phyloP scores from a whole-genome alignment of 2,888 invertebrate genomes.

The Pemphredon lugubris region DNA sequence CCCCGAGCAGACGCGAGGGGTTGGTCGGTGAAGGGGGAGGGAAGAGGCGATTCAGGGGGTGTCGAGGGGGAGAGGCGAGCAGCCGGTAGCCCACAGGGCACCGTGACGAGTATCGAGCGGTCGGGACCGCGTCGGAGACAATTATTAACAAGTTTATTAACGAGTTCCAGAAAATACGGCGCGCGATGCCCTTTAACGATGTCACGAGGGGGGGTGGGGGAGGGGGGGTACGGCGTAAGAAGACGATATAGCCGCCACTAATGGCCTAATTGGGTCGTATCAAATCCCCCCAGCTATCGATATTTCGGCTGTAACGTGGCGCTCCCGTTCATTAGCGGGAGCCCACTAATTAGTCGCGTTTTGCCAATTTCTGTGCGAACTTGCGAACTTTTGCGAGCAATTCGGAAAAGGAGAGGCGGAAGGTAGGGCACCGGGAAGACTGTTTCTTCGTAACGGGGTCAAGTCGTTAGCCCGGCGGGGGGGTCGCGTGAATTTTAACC shows the following conservation, averaged over 20 bases:
- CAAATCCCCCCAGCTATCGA: slow-evolving; percentile 51
- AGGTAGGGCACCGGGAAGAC: slow-evolving; percentile 16
- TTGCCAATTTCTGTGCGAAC: slow-evolving; percentile 48
- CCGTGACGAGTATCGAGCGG: not conserved
- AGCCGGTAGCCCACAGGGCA: slow-evolving; percentile 33
- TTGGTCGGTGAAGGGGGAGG: not conserved
- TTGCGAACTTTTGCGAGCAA: slow-evolving; percentile 45
- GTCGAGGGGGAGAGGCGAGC: slow-evolving; percentile 1
- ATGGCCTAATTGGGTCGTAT: slow-evolving; percentile 60
- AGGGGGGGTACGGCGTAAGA: not conserved
- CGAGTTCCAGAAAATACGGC: slow-evolving; percentile 11
- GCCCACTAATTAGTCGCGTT: slow-evolving; percentile 61
- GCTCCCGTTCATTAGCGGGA: slow-evolving; percentile 57
- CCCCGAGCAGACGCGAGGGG: not conserved
- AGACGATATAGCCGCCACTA: not conserved
- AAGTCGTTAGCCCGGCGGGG: no score
- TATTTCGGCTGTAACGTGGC: slow-evolving; percentile 38
- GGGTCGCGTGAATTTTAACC: no score
- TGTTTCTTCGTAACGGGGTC: no score
- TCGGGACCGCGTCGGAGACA: slow-evolving; percentile 12
- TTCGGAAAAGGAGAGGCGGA: not conserved
- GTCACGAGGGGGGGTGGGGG: not conserved
- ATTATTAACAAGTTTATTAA: slow-evolving; percentile 49
- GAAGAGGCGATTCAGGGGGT: not conserved
- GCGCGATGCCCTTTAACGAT: not conserved